phyloP scores from a whole-genome alignment of 2,113 vertebrate species.

The Oreocharis arfaki region DNA sequence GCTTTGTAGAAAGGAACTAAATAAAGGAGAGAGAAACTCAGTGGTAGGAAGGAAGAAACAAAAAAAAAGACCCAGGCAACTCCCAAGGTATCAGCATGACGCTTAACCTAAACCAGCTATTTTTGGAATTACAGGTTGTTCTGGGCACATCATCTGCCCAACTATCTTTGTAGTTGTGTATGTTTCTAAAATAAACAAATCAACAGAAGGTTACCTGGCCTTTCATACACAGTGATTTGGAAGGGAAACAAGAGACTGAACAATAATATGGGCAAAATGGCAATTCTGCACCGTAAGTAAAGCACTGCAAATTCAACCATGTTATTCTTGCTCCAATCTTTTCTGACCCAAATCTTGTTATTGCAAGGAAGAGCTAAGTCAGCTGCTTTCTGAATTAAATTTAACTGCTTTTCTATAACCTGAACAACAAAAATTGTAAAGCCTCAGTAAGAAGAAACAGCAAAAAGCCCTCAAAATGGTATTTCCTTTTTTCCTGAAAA shows the following conservation, averaged over 20 bases:
- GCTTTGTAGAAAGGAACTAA: neutral
- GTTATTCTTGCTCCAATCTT: neutral
- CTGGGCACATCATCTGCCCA: neutral
- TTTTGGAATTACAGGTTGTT: neutral
- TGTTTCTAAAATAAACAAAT: conserved; percentile 18
- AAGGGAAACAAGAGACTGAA: neutral
- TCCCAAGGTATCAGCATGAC: neutral
- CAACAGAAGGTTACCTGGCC: neutral
- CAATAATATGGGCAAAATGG: neutral
- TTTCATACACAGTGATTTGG: neutral
- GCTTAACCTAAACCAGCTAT: neutral
- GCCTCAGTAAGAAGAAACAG: neutral
- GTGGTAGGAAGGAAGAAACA: neutral
- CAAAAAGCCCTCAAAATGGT: neutral
- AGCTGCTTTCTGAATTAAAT: conserved; percentile 11
- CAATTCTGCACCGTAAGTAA: neutral
- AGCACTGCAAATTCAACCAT: neutral
- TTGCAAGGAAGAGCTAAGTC: neutral
- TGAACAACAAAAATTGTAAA: neutral
- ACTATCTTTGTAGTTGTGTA: neutral
- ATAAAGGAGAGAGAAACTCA: neutral
- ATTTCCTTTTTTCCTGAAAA: neutral
- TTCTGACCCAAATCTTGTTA: neutral
- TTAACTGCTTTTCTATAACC: neutral
- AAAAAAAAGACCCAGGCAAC: neutral